phyloP scores from a whole-genome alignment of 2,888 invertebrate genomes.

The Papilio gigon region DNA sequence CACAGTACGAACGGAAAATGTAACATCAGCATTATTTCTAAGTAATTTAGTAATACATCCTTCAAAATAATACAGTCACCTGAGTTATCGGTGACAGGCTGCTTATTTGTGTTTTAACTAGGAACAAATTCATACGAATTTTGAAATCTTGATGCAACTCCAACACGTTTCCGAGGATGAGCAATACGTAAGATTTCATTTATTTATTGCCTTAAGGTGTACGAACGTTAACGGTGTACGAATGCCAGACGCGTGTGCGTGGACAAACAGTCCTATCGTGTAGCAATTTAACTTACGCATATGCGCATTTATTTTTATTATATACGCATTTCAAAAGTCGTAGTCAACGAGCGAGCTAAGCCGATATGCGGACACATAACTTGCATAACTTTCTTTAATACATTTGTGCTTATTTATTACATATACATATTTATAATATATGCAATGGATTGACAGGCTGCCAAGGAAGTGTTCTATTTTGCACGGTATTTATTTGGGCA shows the following conservation, averaged over 20 bases:
- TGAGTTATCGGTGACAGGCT: not conserved
- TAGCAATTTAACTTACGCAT: not conserved
- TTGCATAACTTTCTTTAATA: not conserved
- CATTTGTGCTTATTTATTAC: too few relatives aligned
- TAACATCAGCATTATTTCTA: not conserved
- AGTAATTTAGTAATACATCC: not conserved
- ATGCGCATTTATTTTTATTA: not conserved
- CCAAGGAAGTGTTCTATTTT: not conserved
- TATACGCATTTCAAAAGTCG: too few relatives aligned
- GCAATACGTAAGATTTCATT: not conserved
- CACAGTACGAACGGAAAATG: not conserved
- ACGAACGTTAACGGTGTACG: slow-evolving; percentile 9
- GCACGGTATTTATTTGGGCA: not conserved
- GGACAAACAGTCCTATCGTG: not conserved
- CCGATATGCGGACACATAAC: not conserved
- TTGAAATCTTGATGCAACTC: not conserved
- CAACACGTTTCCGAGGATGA: not conserved
- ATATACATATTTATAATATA: not conserved
- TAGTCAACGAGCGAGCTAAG: too few relatives aligned
- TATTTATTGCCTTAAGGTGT: not conserved
- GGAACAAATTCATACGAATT: not conserved
- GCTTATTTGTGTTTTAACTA: not conserved
- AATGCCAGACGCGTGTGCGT: slow-evolving; percentile 1
- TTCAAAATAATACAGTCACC: not conserved
- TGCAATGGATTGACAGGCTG: not conserved